Evolutionary conservation across 2,888 invertebrate genomes (phyloP).

Genomic region (Harpalus rufipes): DNA sequence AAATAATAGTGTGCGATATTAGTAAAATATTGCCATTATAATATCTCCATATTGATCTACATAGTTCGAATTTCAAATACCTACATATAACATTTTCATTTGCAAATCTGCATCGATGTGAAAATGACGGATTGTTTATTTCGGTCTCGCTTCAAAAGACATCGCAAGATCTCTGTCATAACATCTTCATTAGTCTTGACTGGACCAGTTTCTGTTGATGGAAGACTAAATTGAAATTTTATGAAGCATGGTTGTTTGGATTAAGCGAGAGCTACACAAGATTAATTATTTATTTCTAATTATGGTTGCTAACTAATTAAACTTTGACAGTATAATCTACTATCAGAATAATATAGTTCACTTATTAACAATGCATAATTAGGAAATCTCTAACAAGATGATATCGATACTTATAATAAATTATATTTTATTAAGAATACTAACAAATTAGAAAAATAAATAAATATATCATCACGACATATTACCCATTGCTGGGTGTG

Average conservation of each 20-base stretch:
- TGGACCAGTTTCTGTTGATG: neutral
- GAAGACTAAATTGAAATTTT: neutral
- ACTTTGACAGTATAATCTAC: constrained; percentile 37
- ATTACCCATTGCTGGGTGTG: no score
- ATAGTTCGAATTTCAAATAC: neutral
- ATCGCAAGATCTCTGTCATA: constrained; percentile 37
- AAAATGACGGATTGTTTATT: constrained; percentile 37
- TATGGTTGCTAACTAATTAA: constrained; percentile 36
- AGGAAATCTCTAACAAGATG: no score
- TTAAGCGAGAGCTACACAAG: constrained; percentile 10
- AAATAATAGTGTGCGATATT: no score
- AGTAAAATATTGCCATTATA: no score
- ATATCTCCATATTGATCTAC: no score
- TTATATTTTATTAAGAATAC: no score
- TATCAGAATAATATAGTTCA: neutral
- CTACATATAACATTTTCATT: neutral
- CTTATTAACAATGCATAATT: neutral
- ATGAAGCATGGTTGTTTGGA: constrained; percentile 18
- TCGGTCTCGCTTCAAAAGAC: constrained; percentile 21
- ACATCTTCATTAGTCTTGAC: constrained; percentile 50
- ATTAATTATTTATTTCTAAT: constrained; percentile 42
- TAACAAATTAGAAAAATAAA: no score
- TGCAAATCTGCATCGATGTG: neutral
- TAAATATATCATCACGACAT: no score
- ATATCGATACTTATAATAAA: no score